Base-by-base conservation (phyloP, 2,113 vertebrate genomes). In the Atractosteus spatula region DNA sequence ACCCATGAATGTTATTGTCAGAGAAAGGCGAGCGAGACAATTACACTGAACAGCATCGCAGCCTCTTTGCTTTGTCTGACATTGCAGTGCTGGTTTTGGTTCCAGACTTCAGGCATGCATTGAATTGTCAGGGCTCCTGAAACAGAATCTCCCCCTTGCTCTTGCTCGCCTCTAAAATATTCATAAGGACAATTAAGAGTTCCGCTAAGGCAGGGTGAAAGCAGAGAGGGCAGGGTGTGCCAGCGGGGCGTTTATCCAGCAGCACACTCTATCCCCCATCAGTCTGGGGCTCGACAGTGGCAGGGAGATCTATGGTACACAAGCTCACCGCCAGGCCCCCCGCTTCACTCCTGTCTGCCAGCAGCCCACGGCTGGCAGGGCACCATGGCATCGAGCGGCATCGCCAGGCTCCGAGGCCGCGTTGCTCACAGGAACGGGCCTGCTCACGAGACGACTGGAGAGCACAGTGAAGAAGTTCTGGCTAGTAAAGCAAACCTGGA, bases 121-220 rank as follows among this genome's bases (percentile, higher is more conserved):
- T 90, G 88, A 88, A 85, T 84, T 84, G 81, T 87, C 84, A 87
- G 79, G 81, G 82, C 81, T 80, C 84, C 85, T 91, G 88, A 89
- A 91, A 91, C 90, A 84, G 80, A 83, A 90, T 77, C 86, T 76
- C 80, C 82, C 79, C 81, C 80, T 10, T 51, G 47, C 47, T 91
- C 85, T 84, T 86, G 85, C 88, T 87, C 66, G 74, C 84, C 81
- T 87, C 84, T 91, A 90, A 92, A 92, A 92, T 91, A 92, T 91
- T 91, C 90, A 92, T 92, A 85, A 92, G 87, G 86, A 86, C 90
- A 91, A 89, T 91, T 88, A 91, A 89, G 85, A 92, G 89, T 89
- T 91, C 89, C 88, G 85, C 89, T 92, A 90, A 90, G 84, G 84
- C 81, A 78, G 81, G 84, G 70, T 80, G 82, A 81, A 81, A 82